Evolutionary conservation across 2,888 invertebrate genomes (phyloP).

Genomic region (Chouioia cunea): DNA sequence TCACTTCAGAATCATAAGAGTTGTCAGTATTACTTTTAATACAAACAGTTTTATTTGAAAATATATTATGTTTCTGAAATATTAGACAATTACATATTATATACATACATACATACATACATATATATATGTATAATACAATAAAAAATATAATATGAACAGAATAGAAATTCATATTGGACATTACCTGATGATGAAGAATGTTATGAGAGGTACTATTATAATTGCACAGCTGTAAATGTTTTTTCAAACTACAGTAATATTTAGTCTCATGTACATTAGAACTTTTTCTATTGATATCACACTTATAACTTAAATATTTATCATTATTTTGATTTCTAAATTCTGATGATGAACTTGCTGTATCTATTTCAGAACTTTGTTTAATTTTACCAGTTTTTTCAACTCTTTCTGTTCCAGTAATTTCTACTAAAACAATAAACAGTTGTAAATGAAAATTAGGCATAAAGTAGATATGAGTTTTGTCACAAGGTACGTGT

Average conservation of each 20-base stretch:
- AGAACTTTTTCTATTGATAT: slow-evolving; percentile 7
- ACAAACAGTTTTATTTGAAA: background rate
- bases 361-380: background rate
- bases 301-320: too few species aligned
- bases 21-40: background rate
- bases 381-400: background rate
- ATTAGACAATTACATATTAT: background rate
- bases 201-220: too few species aligned
- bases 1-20: background rate
- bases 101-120: slow-evolving; percentile 3
- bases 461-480: too few species aligned
- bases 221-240: background rate
- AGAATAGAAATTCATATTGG: slow-evolving; percentile 21
- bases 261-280: background rate
- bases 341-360: background rate
- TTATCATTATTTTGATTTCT: background rate
- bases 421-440: slow-evolving; percentile 10
- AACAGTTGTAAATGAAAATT: too few species aligned
- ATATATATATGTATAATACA: background rate
- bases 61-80: background rate
- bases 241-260: slow-evolving; percentile 5
- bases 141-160: background rate
- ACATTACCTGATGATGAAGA: background rate
- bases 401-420: background rate
- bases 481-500: background rate